Conservation (phyloP, 2,888 invertebrate species). For the Tethea ocularis region DNA sequence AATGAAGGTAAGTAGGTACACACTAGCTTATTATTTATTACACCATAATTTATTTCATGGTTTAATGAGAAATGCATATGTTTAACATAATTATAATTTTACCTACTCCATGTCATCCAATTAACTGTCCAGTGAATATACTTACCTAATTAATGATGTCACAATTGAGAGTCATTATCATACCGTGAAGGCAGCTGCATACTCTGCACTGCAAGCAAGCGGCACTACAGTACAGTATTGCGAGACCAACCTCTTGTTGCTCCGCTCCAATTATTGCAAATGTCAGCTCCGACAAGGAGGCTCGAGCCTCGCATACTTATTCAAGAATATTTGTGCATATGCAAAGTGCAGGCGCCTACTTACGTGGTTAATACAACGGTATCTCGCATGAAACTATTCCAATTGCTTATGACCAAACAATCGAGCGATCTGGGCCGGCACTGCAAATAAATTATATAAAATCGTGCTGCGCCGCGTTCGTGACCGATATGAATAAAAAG, state of each 20-base stretch:
- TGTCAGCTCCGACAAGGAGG: not conserved
- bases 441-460: slow-evolving; percentile 8
- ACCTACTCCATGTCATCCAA: not conserved
- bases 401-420: slow-evolving; percentile 1
- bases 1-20: too few species aligned
- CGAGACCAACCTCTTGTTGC: not conserved
- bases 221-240: too few species aligned
- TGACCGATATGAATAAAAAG: slow-evolving; percentile 1
- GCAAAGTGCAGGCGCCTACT: too few species aligned
- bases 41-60: not conserved
- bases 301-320: not conserved
- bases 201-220: not conserved
- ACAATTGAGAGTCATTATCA: not conserved
- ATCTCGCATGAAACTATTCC: not conserved
- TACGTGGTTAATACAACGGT: too few species aligned
- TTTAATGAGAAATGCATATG: not conserved
- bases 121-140: not conserved
- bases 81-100: not conserved
- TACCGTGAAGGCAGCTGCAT: not conserved
- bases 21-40: not conserved
- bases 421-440: not conserved
- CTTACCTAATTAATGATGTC: not conserved
- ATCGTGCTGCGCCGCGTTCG: slow-evolving; percentile 1
- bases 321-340: not conserved
- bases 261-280: not conserved